Conservation (phyloP, 2,113 vertebrate species). For the Eulemur rufifrons region DNA sequence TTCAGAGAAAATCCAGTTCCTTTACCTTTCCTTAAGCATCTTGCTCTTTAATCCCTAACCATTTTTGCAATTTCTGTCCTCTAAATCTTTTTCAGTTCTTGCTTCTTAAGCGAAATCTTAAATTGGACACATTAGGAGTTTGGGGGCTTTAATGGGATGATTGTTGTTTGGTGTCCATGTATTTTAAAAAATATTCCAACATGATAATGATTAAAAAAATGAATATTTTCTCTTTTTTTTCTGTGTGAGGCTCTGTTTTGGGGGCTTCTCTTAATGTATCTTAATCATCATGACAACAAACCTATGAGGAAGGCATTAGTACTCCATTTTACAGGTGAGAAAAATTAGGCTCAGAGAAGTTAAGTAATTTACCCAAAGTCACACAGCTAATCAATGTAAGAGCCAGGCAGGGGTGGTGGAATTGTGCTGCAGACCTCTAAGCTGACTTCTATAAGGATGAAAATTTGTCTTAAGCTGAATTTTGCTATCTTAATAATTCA, state of each 20-base stretch:
- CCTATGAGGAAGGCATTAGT: neutral
- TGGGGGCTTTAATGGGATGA: neutral
- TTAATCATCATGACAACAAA: neutral
- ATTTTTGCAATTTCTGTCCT: conserved; percentile 37
- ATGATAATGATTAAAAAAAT: neutral
- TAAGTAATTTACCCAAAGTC: neutral
- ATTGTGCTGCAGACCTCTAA: neutral
- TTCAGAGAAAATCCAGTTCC: neutral
- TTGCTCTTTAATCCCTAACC: conserved; percentile 41
- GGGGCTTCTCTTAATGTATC: neutral
- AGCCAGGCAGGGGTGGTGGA: neutral
- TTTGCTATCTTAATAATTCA: neutral
- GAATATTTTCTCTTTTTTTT: neutral
- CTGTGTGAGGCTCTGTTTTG: neutral
- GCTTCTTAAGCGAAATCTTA: conserved; percentile 58
- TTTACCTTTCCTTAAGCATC: conserved; percentile 7
- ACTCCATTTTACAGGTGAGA: neutral
- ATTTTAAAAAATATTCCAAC: neutral
- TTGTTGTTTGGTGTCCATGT: conserved; percentile 20
- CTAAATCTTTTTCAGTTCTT: conserved; percentile 39
- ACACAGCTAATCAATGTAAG: neutral
- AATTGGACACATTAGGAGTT: conserved; percentile 38
- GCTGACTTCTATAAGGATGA: neutral
- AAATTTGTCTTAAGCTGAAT: neutral
- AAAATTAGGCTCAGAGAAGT: neutral